Conservation (phyloP, 2,888 invertebrate genomes). For the Stramonita haemastoma region DNA sequence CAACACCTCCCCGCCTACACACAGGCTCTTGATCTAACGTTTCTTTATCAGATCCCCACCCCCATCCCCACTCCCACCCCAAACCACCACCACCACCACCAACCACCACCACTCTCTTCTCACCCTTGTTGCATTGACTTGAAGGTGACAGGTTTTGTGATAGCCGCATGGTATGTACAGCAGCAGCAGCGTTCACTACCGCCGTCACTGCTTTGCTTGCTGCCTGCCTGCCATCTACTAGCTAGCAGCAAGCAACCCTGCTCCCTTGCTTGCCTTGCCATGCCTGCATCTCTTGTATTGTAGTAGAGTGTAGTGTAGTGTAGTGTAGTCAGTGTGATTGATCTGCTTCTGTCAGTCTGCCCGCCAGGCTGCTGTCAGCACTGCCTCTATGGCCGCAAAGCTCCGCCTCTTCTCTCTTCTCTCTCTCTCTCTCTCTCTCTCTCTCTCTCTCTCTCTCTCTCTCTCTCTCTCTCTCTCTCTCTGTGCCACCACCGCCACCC, state of each 20-base stretch:
- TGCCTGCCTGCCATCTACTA: too few species aligned
- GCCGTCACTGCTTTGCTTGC: not conserved
- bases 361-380: not conserved
- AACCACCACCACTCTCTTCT: not conserved
- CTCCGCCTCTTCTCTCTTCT: not conserved
- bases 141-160: not conserved
- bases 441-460: not conserved
- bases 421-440: slow-evolving; percentile 2
- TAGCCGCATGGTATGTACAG: not conserved
- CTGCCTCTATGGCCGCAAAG: not conserved
- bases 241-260: not conserved
- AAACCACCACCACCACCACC: not conserved
- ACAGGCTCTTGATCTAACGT: too few species aligned
- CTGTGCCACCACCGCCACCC: not conserved
- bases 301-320: not conserved
- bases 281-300: not conserved
- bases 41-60: not conserved
- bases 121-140: not conserved
- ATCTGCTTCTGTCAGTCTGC: not conserved
- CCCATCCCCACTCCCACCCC: not conserved
- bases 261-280: not conserved
- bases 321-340: not conserved
- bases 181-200: not conserved
- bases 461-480: not conserved
- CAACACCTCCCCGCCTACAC: too few species aligned